Base-by-base conservation (phyloP, 2,888 invertebrate species). In the Drosophila recens region DNA sequence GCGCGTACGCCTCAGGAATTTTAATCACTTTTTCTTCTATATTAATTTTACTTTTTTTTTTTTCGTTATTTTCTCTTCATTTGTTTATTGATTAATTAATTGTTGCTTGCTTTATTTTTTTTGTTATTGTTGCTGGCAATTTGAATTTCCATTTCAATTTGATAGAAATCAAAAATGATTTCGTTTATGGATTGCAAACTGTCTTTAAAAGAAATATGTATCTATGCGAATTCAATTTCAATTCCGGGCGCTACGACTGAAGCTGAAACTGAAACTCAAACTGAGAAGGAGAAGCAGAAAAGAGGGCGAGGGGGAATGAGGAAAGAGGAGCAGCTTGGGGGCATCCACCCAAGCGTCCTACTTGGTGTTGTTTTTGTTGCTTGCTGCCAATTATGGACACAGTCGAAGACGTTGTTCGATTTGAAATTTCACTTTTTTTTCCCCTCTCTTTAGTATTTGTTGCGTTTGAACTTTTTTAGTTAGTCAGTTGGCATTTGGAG, bases 321-420 rank as follows among this genome's bases (percentile, higher is more conserved):
- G 11, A 15, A 11, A 3, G 20, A n/a, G 13, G 10, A 11, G 34
- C 2, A 11, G 62, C 62, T 61, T 63, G 67, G 52, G 42, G 69
- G 69, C 72, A 82, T 57, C 69, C 83, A 85, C 70, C 82, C 65
- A 74, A 72, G 82, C 82, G 80, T 82, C 82, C 86, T 79, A 82
- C 67, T 69, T 68, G 78, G 63, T 42, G 46, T 46, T 40, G 53
- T 46, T 72, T 54, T 23, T 72, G 71, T 53, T 69, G 48, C 23
- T 52, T 33, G 61, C 69, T 67, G 80, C 67, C 88, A 83, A 84
- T 88, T 83, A 80, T 83, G 68, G 75, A 71, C 62, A 72, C 53
- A 62, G 62, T 57, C 64, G 38, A 64, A 64, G 33, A 54, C 58
- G 58, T 42, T 63, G 53, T 64, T 75, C 72, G 72, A 61, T 71